phyloP scores from a whole-genome alignment of 2,113 vertebrate species.

The Podiceps cristatus region DNA sequence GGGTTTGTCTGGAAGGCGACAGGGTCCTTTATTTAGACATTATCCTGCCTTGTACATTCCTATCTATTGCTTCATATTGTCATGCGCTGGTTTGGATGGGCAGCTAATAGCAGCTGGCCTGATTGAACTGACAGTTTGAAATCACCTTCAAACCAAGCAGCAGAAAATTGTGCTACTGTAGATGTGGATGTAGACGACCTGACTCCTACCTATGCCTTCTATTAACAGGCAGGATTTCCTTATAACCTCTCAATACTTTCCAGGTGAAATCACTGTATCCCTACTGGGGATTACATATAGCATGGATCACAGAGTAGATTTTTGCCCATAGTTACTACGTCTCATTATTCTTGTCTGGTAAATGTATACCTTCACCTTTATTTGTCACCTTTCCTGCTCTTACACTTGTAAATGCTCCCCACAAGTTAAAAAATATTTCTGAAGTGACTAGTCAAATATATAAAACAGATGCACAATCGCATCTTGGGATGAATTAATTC shows the following conservation, averaged over 20 bases:
- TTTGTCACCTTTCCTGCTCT: constrained; percentile 63
- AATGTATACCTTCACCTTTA: constrained; percentile 53
- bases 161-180: background rate
- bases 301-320: constrained; percentile 1
- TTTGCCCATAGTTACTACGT: background rate
- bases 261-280: constrained; percentile 40
- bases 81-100: constrained; percentile 16
- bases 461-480: constrained; percentile 64
- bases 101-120: background rate
- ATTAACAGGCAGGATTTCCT: constrained; percentile 4
- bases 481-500: constrained; percentile 66
- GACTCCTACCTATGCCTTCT: constrained; percentile 12
- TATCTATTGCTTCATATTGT: background rate
- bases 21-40: constrained; percentile 25
- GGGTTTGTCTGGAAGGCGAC: background rate
- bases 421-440: constrained; percentile 67
- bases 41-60: background rate
- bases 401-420: constrained; percentile 55
- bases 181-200: background rate
- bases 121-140: background rate
- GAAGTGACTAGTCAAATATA: constrained; percentile 65
- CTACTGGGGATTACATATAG: background rate
- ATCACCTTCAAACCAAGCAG: background rate
- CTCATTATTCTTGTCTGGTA: constrained; percentile 62
- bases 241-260: constrained; percentile 4